Conservation (phyloP, 2,888 invertebrate species). For the Petrophora chlorosata region DNA sequence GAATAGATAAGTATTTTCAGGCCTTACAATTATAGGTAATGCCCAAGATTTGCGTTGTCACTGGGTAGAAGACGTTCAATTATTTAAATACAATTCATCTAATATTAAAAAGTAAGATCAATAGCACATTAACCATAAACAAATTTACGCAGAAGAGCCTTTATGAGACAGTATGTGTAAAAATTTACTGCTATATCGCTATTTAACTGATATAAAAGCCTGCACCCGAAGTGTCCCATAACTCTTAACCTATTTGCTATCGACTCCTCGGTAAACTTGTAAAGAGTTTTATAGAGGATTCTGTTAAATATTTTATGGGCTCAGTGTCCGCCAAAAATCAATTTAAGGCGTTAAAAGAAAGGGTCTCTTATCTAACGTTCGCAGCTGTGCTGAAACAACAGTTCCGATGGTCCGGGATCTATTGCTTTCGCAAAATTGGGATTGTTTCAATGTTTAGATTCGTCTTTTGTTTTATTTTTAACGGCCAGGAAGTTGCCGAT, state of each 20-base stretch:
- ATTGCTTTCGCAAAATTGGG: constrained; percentile 27
- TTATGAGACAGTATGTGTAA: no score
- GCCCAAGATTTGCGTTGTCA: no score
- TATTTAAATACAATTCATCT: no score
- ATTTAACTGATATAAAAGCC: no score
- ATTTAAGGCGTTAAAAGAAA: constrained; percentile 70
- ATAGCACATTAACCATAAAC: no score
- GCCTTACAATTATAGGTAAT: no score
- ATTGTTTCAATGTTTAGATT: constrained; percentile 24
- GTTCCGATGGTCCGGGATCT: constrained; percentile 39
- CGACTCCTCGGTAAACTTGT: constrained; percentile 44
- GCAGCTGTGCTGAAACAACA: constrained; percentile 70
- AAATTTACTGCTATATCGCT: no score
- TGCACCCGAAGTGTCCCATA: neutral
- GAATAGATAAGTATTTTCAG: no score
- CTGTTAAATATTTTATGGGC: constrained; percentile 67
- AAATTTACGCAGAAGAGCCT: no score
- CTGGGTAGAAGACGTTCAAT: no score
- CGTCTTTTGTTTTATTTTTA: constrained; percentile 26
- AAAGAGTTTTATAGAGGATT: constrained; percentile 46
- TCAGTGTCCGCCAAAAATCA: constrained; percentile 63
- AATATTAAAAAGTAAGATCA: no score
- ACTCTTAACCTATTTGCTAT: constrained; percentile 35
- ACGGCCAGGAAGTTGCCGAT: neutral
- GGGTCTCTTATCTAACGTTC: constrained; percentile 69